Base-by-base conservation (phyloP, 1,140 invertebrate genomes). In the Papilio aristodemus region DNA sequence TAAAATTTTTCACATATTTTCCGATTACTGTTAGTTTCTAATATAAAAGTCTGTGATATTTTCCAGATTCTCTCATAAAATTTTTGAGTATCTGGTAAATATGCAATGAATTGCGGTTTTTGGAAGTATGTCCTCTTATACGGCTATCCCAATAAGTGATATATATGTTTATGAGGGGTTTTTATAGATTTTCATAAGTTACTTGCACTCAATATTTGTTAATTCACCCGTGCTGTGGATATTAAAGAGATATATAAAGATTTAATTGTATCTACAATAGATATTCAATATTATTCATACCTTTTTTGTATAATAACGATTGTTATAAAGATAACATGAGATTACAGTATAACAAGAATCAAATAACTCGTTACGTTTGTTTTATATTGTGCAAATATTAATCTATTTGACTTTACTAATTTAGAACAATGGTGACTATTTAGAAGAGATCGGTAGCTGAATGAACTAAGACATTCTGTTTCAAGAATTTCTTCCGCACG, bases 361-460 rank as follows among this genome's bases (percentile, higher is more conserved):
- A 39, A 9, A 39, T 46, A 19, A 46, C 27, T 32, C 27, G n/a
- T n/a, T 32, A 32, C 27, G 8, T 46, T 8, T 46, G 7, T 46
- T 39, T 46, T 57, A 10, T 57, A 27, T 27, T 27, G 22, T 58
- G 27, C 5, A 58, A 60, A 60, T n/a, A 36, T 11, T 36, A 38
- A 8, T 38, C 9, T 17, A 46, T 7, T 8, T 22, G 19, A 50
- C 9, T 54, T 54, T 25, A 54, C 22, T 22, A 3, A 22, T 9
- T 22, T 50, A 43, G 46, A 50, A 50, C 46, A 50, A 50, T 50
- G 9, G 17, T 9, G 3, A 50, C 27, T 32, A 6, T 3, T 32
- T 32, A 32, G 27, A 32, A 2, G 2, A 3, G 27, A 32, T 32
- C 27, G 27, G 27, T 25, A 50, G 19, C 4, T 50, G 10, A 50